phyloP scores from a whole-genome alignment of 92 coral and sea anemone species.

The Diadumene lineata region DNA sequence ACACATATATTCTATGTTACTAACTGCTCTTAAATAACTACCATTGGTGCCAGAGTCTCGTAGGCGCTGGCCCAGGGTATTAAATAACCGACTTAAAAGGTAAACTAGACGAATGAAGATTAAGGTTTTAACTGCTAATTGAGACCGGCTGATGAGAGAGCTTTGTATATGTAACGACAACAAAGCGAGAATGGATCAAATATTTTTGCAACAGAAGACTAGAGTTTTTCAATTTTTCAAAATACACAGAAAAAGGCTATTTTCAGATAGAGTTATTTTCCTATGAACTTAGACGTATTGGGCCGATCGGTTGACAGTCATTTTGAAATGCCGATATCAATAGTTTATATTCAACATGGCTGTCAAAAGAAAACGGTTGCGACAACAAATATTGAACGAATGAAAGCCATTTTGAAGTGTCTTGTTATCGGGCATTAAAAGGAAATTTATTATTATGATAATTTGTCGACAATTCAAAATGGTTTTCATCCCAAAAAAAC shows the following conservation, averaged over 20 bases:
- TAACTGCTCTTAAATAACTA: not conserved
- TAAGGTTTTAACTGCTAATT: not conserved
- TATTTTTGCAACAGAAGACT: not conserved
- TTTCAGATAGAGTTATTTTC: constrained; percentile 16
- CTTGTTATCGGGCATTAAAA: too few species aligned
- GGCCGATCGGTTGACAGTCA: not conserved
- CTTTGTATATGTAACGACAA: too few species aligned
- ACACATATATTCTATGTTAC: not conserved
- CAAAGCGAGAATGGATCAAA: constrained; percentile 33
- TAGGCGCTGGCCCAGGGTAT: too few species aligned
- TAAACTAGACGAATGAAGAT: not conserved
- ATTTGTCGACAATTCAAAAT: too few species aligned
- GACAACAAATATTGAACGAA: too few species aligned
- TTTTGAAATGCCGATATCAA: not conserved
- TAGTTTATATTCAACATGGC: not conserved
- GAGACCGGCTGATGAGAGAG: not conserved
- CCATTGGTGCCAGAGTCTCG: too few species aligned
- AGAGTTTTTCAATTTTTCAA: not conserved
- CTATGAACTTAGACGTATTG: not conserved
- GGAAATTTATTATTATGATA: too few species aligned
- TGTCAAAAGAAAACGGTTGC: not conserved
- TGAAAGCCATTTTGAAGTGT: too few species aligned
- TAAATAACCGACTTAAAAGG: too few species aligned
- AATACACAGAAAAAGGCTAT: too few species aligned
- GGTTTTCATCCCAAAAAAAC: too few species aligned